Percentiles rank a stretch among this genome's conserved stretches.
Evolutionary conservation across 2,888 invertebrate genomes (phyloP).

Genomic region (Hirtodrosophila confusa): DNA sequence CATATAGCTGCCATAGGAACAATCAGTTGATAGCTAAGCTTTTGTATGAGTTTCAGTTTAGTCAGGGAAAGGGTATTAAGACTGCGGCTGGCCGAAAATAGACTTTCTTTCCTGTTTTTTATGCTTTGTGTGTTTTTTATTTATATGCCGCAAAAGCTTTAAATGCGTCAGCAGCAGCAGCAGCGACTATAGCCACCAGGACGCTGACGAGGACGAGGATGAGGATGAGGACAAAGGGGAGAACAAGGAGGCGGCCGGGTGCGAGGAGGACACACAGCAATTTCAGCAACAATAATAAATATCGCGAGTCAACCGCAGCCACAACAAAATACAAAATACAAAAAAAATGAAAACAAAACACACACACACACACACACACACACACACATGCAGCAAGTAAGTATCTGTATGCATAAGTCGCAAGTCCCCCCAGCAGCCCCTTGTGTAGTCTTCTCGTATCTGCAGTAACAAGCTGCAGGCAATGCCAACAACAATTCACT

Average conservation of each 20-base stretch:
- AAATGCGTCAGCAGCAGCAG: slow-evolving; percentile 71
- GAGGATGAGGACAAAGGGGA: slow-evolving; percentile 17
- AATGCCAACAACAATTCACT: slow-evolving; percentile 30
- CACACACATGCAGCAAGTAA: slow-evolving; percentile 8
- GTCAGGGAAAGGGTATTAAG: too few relatives aligned
- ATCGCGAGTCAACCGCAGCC: slow-evolving; percentile 76
- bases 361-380: slow-evolving; percentile 26
- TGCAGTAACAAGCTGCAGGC: slow-evolving; percentile 54
- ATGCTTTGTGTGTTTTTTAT: slow-evolving; percentile 47
- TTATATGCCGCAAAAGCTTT: slow-evolving; percentile 78
- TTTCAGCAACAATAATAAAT: slow-evolving; percentile 77
- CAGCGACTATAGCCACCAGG: slow-evolving; percentile 16
- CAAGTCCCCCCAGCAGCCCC: not conserved
- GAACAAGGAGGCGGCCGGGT: not conserved
- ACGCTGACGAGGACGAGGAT: slow-evolving; percentile 10
- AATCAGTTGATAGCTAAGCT: too few relatives aligned
- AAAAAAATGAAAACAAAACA: slow-evolving; percentile 27
- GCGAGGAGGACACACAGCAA: slow-evolving; percentile 67
- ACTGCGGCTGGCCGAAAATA: too few relatives aligned
- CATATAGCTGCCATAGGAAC: too few relatives aligned
- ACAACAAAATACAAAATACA: slow-evolving; percentile 52
- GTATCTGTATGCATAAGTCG: slow-evolving; percentile 49
- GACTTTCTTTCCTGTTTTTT: slow-evolving; percentile 14
- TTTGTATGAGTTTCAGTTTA: too few relatives aligned
- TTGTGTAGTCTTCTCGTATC: slow-evolving; percentile 15